Base-by-base conservation (phyloP, 2,888 invertebrate genomes). In the Parasteatoda lunata region DNA sequence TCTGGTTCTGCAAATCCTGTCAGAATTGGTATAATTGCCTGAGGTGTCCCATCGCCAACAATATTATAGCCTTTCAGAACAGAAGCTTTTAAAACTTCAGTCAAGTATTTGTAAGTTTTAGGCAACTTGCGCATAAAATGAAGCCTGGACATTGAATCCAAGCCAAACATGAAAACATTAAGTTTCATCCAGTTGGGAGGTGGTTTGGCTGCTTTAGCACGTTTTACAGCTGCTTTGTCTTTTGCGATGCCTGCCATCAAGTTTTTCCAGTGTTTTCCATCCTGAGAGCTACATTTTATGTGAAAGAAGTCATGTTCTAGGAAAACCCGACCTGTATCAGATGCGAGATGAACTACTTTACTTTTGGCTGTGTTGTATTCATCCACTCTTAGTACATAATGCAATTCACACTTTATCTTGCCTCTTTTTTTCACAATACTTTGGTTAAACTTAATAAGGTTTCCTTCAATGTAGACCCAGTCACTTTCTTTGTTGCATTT, bases 141-240 rank as follows among this genome's bases (percentile, higher is more conserved):
- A 92, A 96, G 95, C 73, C 95, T 94, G 0, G 97, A 96, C 0
- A 98, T 92, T 0, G 97, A 97, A 92, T 98, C 98, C 90, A 96
- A 96, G 0, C 97, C 97, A 89, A 97, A 94, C 93, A 97, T 96
- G 0, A 97, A 92, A 0, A 97, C 94, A 91, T 96, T 96, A 71
- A 95, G 90, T 73, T 93, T 93, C 11, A 94, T 90, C 81, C 93
- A 92, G 79, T 92, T 92, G 90, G 84, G 47, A 0, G 93, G 92
- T 49, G 94, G 91, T 80, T 92, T 91, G 48, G 93, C 91, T 94
- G 94, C 95, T 45, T 91, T 92, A 3, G 79, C 73, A 45, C 80
- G 48, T 9, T 71, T 8, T 9, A 91, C 92, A 13, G 91, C 90
- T 75, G 91, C 91, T 64, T 92, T 91, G 89, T 94, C 93, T 4